These are phyloP conservation scores for Drosophila acutilabella DNA, from an alignment of 2,888 invertebrate genomes.

Conservation along the genomic window DNA sequence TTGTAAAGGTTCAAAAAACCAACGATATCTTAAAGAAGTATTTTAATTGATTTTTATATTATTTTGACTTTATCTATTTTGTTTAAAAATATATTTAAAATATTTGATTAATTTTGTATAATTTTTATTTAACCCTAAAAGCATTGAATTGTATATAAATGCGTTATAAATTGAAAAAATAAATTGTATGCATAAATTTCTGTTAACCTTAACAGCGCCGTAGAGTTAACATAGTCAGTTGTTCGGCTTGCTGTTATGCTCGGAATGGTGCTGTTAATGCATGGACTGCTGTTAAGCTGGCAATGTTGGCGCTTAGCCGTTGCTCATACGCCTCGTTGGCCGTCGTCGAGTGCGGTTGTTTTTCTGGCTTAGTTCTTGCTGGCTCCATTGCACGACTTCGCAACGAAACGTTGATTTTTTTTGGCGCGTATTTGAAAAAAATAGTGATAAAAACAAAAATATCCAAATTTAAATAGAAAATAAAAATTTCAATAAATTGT, in stretches of 20 bases:
- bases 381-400: conserved; percentile 20
- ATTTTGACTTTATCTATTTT: too few relatives aligned
- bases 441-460: neutral
- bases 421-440: conserved; percentile 55
- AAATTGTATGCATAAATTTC: neutral
- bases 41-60: neutral
- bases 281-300: conserved; percentile 12
- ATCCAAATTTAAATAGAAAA: neutral
- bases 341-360: conserved; percentile 73
- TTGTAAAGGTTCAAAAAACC: neutral
- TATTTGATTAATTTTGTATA: neutral
- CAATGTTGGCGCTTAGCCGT: conserved; percentile 16
- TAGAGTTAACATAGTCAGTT: conserved; percentile 1
- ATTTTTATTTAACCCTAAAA: neutral
- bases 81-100: neutral
- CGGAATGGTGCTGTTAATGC: conserved; percentile 31
- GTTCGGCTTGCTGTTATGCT: conserved; percentile 21
- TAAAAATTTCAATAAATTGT: neutral
- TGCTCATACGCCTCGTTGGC: conserved; percentile 81
- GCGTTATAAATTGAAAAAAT: neutral
- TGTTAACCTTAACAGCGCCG: conserved; percentile 7
- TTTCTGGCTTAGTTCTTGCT: conserved; percentile 28
- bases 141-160: neutral
- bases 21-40: neutral
- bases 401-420: conserved; percentile 19